These are phyloP conservation scores for Fulmarus glacialis DNA, from an alignment of 2,113 vertebrate species.

Conservation along the genomic window DNA sequence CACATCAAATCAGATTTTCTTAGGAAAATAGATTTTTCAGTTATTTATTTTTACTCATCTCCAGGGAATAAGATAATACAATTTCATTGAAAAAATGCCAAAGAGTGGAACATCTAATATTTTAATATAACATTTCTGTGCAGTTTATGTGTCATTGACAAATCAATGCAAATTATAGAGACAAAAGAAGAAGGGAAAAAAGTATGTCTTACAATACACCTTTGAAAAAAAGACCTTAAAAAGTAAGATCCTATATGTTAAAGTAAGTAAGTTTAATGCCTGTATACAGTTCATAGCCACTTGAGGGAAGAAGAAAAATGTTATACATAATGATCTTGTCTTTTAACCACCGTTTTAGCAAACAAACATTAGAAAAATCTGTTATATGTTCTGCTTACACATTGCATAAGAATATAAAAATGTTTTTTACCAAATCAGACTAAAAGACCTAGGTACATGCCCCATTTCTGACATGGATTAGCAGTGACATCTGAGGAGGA, in stretches of 20 bases:
- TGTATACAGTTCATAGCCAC: not conserved
- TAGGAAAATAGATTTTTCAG: not conserved
- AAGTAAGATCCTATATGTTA: not conserved
- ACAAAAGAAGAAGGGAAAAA: not conserved
- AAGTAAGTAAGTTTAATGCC: not conserved
- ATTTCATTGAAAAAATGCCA: not conserved
- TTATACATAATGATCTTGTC: not conserved
- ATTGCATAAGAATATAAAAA: not conserved
- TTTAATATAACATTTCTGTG: not conserved
- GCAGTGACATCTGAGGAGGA: not conserved
- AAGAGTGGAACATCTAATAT: not conserved
- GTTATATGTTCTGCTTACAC: not conserved
- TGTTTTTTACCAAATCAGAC: not conserved
- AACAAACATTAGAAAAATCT: not conserved
- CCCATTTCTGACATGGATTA: not conserved
- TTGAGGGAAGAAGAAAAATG: not conserved
- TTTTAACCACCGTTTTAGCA: not conserved
- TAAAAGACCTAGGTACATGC: accelerated
- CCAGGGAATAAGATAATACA: not conserved
- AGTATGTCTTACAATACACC: accelerated
- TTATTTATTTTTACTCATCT: not conserved
- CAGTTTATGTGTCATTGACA: not conserved
- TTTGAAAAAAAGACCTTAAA: not conserved
- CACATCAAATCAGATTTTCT: not conserved
- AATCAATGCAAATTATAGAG: not conserved